Conservation (phyloP, 2,113 vertebrate genomes). For the Myotis lucifugus region DNA sequence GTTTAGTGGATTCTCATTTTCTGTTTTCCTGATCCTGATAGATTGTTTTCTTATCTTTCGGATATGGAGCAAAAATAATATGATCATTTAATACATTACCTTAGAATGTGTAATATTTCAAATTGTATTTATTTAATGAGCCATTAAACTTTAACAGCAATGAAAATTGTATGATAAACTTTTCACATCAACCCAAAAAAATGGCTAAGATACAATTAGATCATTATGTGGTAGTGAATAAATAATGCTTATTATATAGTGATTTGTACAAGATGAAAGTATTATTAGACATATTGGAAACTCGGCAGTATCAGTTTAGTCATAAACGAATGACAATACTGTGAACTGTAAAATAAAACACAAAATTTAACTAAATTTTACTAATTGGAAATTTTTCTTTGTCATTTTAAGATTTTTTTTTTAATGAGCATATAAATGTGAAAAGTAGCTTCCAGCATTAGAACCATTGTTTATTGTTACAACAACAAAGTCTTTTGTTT, state of each 20-base stretch:
- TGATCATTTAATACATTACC: neutral
- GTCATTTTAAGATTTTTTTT: constrained; percentile 26
- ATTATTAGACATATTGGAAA: neutral
- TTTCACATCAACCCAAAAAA: neutral
- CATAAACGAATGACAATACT: neutral
- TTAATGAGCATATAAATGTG: neutral
- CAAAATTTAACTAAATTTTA: neutral
- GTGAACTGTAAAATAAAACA: neutral
- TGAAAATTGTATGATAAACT: constrained; percentile 12
- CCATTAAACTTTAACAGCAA: neutral
- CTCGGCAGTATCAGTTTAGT: neutral
- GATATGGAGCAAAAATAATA: constrained; percentile 24
- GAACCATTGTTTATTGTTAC: neutral
- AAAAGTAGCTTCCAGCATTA: neutral
- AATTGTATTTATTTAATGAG: constrained; percentile 22
- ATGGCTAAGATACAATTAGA: neutral
- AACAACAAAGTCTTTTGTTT: neutral
- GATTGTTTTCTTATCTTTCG: neutral
- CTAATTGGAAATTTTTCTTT: neutral
- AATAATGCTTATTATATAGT: neutral
- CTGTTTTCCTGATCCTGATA: neutral
- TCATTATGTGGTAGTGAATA: constrained; percentile 1
- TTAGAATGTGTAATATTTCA: neutral
- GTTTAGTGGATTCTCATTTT: neutral
- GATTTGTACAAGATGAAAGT: neutral